Conservation (phyloP, 2,797 vertebrate species). For the Paramormyrops hopkinsi region DNA sequence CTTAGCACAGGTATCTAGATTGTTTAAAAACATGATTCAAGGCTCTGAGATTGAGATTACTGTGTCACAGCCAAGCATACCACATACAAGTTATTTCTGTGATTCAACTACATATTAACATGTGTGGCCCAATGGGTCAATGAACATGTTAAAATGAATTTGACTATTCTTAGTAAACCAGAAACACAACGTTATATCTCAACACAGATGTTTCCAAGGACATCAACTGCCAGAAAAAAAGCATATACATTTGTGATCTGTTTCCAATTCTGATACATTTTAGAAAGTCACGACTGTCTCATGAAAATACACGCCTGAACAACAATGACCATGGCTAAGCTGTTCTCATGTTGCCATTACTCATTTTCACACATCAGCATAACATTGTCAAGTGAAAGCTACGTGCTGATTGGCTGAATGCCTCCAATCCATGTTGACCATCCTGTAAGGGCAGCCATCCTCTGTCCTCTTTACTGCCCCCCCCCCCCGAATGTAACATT, state of each 20-base stretch:
- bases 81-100: neutral
- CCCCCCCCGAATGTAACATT: neutral
- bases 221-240: neutral
- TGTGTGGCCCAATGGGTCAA: neutral
- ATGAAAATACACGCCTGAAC: neutral
- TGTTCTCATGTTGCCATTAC: neutral
- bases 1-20: constrained; percentile 51
- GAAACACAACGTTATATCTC: neutral
- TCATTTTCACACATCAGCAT: neutral
- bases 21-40: constrained; percentile 58
- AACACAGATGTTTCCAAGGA: neutral
- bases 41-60: constrained; percentile 53
- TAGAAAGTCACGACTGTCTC: neutral
- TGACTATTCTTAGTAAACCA: neutral
- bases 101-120: neutral
- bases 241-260: neutral
- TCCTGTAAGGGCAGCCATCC: neutral
- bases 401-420: neutral
- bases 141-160: neutral
- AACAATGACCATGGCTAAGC: neutral
- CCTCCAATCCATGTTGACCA: neutral
- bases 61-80: constrained; percentile 44
- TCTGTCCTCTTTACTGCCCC: neutral
- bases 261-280: neutral
- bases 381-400: neutral